A percentile compares a stretch with the other conserved stretches of the same genome.
phyloP scores from a whole-genome alignment of 2,797 vertebrate species.

The Micropoecilia bifurca region DNA sequence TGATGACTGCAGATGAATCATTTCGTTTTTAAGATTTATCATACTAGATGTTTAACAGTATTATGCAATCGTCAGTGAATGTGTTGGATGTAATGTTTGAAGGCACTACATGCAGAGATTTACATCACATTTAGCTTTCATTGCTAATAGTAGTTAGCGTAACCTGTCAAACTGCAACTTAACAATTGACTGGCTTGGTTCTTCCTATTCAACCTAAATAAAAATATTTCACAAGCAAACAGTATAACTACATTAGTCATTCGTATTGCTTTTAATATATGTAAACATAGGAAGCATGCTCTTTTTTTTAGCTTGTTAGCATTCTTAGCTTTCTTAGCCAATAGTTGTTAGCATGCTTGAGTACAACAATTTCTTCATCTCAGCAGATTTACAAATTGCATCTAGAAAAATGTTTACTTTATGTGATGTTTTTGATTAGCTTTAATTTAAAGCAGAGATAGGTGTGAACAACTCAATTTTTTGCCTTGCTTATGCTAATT shows the following conservation, averaged over 20 bases:
- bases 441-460: neutral
- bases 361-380: neutral
- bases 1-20: neutral
- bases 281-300: neutral
- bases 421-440: neutral
- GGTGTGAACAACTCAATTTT: neutral
- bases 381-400: neutral
- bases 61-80: neutral
- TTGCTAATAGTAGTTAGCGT: neutral
- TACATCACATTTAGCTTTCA: neutral
- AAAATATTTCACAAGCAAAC: neutral
- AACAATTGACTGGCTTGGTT: neutral
- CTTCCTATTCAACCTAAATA: neutral
- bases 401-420: neutral
- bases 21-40: neutral
- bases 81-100: neutral
- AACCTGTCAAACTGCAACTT: neutral
- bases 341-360: neutral
- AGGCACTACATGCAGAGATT: neutral
- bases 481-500: neutral
- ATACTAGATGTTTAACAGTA: neutral
- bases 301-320: neutral
- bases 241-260: neutral
- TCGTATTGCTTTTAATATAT: neutral
- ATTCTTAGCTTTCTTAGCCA: neutral